Base-by-base conservation (phyloP, 2,113 vertebrate species). In the Hyla sarda region DNA sequence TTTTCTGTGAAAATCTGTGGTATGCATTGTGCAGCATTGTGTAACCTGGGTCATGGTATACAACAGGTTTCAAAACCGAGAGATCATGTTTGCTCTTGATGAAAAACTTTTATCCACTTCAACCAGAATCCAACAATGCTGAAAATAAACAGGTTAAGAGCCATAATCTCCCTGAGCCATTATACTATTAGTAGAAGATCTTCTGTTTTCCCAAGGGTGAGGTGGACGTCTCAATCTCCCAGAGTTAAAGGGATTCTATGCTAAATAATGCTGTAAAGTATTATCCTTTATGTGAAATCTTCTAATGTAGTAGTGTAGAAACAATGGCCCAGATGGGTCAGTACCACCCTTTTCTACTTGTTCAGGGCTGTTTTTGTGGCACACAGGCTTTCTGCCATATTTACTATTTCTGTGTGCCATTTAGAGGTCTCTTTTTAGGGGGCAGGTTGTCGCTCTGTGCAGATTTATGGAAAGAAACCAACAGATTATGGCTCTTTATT, bases 21-120 rank as follows among this genome's bases (percentile, higher is more conserved):
- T 47, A 83, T 83, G 82, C 82, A 58, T 73, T 82, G 50, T 67
- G 54, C 34, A 23, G 21, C 25, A 71, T 28, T 50, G 56, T 50
- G 81, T 30, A 82, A 52, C 50, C 41, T 32, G 47, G 25, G 19
- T 71, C 45, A 67, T 37, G 28, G 19, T 52, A 71, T 34, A 82
- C 62, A 71, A 25, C 28, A 4, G 34, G 28, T 52, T 79, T 60
- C 28, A 37, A 14, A 58, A 37, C 23, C 1, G 21, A 16, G 34
- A 79, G 52, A 79, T 12, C 8, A 17, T 79, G 32, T 37, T 41
- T 41, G 54, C 76, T 78, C 76, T 34, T 30, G 37, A 58, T 58
- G 76, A 32, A 79, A 52, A 52, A 77, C 47, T 52, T 30, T 17
- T 7, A 58, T 79, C 30, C 28, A 60, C 67, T 8, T 30, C 5